phyloP scores from a whole-genome alignment of 2,113 vertebrate species.

The Anarrhichthys ocellatus region DNA sequence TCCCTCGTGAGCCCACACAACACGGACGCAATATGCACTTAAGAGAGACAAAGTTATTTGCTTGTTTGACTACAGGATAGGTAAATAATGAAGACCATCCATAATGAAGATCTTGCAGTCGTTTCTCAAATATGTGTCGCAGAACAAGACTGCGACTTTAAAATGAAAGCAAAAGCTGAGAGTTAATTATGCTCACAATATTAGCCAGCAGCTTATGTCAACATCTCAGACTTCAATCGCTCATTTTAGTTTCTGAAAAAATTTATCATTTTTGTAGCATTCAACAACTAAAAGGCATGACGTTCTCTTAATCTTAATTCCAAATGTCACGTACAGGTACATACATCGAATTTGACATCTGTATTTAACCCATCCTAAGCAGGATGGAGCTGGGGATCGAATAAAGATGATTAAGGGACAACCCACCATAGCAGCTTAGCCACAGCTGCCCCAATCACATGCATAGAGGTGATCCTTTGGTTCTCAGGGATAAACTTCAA shows the following conservation, averaged over 20 bases:
- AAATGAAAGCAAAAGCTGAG: background rate
- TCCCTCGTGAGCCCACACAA: constrained; percentile 10
- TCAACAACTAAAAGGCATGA: background rate
- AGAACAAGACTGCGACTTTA: background rate
- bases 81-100: background rate
- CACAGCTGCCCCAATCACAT: background rate
- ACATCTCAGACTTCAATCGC: background rate
- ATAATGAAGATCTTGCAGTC: background rate
- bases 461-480: background rate
- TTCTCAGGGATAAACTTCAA: background rate
- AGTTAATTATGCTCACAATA: background rate
- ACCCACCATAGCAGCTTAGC: background rate
- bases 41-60: background rate
- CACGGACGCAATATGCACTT: background rate
- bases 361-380: background rate
- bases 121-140: background rate
- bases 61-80: background rate
- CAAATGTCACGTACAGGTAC: background rate
- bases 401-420: background rate
- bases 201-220: background rate
- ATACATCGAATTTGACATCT: background rate
- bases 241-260: background rate
- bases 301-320: background rate
- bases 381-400: background rate
- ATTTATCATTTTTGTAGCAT: background rate